Evolutionary conservation across 1,140 invertebrate species (phyloP).

Genomic region (Phymorhynchus buccinoides): DNA sequence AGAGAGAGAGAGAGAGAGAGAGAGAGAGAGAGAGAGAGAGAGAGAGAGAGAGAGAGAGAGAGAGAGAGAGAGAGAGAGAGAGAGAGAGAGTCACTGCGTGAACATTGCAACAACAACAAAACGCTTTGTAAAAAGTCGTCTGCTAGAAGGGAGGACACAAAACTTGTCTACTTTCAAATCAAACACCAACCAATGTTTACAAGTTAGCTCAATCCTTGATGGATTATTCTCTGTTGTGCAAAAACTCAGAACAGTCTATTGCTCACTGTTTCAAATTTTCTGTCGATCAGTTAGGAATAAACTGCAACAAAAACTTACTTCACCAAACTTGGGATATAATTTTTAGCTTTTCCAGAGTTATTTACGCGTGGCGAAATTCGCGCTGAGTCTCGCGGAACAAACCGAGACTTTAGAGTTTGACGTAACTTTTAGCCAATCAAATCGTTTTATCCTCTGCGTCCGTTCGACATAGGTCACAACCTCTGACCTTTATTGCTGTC

Average conservation of each 20-base stretch:
- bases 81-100: not conserved
- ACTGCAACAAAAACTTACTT: conserved; percentile 7
- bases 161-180: too few species aligned
- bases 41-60: not conserved
- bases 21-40: not conserved
- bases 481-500: conserved; percentile 72
- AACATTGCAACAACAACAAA: too few species aligned
- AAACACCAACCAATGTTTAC: too few species aligned
- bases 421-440: conserved; percentile 64
- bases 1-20: not conserved
- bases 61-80: not conserved
- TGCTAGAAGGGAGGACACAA: too few species aligned
- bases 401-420: conserved; percentile 54
- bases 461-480: conserved; percentile 68
- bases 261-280: too few species aligned
- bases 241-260: too few species aligned
- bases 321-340: not conserved
- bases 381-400: conserved; percentile 43
- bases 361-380: conserved; percentile 44
- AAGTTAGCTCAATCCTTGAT: too few species aligned
- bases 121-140: too few species aligned
- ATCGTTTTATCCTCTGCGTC: conserved; percentile 49
- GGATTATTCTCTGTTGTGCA: too few species aligned
- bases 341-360: not conserved
- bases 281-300: too few species aligned